Conservation (phyloP, 2,797 vertebrate species). For the Phataginus tricuspis region DNA sequence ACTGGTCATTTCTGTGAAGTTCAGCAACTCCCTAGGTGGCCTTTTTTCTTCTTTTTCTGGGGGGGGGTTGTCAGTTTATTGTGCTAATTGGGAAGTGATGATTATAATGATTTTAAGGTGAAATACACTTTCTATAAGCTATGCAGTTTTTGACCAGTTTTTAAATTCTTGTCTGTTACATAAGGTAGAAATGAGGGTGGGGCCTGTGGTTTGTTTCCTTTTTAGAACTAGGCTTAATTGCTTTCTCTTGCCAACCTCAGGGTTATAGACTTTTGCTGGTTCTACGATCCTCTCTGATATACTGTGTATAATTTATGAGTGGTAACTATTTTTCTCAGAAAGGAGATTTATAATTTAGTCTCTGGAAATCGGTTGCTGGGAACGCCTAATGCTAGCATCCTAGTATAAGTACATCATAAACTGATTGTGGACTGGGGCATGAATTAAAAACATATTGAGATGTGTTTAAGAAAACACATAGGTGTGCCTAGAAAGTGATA, state of each 20-base stretch:
- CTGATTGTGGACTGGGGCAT: neutral
- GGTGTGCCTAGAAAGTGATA: neutral
- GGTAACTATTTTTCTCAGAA: neutral
- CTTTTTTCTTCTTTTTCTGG: neutral
- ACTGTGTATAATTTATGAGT: neutral
- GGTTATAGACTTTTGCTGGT: neutral
- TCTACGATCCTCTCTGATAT: neutral
- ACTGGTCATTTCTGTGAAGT: neutral
- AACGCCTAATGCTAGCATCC: neutral
- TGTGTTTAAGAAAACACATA: neutral
- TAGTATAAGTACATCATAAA: neutral
- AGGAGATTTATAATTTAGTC: slow-evolving; percentile 12
- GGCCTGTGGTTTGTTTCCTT: neutral
- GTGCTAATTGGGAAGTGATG: neutral
- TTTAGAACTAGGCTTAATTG: neutral
- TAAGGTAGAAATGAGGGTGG: neutral
- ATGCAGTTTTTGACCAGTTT: neutral
- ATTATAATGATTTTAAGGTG: slow-evolving; percentile 1
- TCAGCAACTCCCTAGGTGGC: neutral
- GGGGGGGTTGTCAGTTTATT: neutral
- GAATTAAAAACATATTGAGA: neutral
- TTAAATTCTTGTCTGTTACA: neutral
- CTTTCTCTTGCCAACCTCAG: neutral
- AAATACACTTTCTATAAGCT: slow-evolving; percentile 17
- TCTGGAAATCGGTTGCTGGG: neutral